Evolutionary conservation across 1,140 invertebrate genomes (phyloP).

Genomic region (Littorina saxatilis): DNA sequence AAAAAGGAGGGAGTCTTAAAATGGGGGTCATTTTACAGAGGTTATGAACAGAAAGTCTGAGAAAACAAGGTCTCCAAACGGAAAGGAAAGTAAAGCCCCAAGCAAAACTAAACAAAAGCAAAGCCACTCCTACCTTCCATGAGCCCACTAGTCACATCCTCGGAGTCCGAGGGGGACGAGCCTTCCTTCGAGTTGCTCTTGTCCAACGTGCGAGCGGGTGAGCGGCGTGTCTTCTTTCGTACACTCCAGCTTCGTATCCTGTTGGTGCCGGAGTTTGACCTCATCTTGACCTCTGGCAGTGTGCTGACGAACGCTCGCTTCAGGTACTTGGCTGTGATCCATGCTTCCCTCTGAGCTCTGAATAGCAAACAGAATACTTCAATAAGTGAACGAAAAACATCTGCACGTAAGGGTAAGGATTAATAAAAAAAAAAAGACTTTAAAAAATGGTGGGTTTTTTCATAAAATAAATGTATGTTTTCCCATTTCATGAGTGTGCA

Average conservation of each 20-base stretch:
- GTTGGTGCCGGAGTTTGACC: constrained; percentile 35
- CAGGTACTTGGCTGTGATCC: constrained; percentile 81
- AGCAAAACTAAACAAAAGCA: not conserved
- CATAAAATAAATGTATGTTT: no score
- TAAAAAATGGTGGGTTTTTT: no score
- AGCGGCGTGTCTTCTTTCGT: constrained; percentile 61
- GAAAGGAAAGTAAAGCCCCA: no score
- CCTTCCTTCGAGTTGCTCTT: constrained; percentile 31
- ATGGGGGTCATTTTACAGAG: no score
- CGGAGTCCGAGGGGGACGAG: constrained; percentile 45
- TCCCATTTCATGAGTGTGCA: no score
- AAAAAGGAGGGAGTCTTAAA: no score
- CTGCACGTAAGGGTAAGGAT: no score
- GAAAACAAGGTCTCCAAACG: no score
- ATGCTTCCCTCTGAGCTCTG: constrained; percentile 77
- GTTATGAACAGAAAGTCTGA: no score
- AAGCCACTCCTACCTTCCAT: constrained; percentile 64
- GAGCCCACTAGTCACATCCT: constrained; percentile 63
- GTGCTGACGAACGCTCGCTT: constrained; percentile 78
- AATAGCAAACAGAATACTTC: no score
- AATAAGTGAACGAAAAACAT: no score
- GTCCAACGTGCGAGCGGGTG: constrained; percentile 43
- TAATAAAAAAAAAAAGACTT: no score
- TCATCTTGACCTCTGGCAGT: constrained; percentile 57
- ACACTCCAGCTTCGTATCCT: constrained; percentile 68